phyloP scores from a whole-genome alignment of 1,140 invertebrate species.

The Pseudomyrmex pallidus region DNA sequence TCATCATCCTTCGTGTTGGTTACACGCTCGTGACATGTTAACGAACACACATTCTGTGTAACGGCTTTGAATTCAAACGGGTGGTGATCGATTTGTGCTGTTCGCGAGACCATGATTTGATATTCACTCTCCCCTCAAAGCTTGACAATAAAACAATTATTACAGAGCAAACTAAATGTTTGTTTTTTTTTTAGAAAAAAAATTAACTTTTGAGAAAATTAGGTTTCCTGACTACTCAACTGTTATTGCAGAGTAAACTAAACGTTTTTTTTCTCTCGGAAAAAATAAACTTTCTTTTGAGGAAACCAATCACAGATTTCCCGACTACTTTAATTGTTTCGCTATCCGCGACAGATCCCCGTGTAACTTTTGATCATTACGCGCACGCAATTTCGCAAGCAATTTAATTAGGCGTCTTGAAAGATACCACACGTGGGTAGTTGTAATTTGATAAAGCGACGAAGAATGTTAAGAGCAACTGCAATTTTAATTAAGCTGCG shows the following conservation, averaged over 20 bases:
- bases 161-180: not conserved
- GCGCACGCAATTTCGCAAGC: not conserved
- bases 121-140: too few species aligned
- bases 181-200: not conserved
- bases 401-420: not conserved
- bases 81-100: not conserved
- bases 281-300: too few species aligned
- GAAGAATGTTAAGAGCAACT: not conserved
- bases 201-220: too few species aligned
- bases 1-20: not conserved
- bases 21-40: not conserved
- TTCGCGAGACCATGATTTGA: not conserved
- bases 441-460: not conserved
- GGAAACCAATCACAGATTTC: too few species aligned
- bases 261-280: not conserved
- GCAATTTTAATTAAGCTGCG: slow-evolving; percentile 33
- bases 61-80: not conserved
- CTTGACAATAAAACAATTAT: not conserved
- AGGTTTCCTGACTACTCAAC: too few species aligned
- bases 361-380: not conserved
- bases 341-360: not conserved
- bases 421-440: too few species aligned
- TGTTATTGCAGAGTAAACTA: too few species aligned
- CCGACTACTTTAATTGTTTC: not conserved
- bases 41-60: not conserved